A percentile compares a stretch with the other conserved stretches of the same genome.
Conservation (phyloP, 1,140 invertebrate species). For the Drosophila dunni region DNA sequence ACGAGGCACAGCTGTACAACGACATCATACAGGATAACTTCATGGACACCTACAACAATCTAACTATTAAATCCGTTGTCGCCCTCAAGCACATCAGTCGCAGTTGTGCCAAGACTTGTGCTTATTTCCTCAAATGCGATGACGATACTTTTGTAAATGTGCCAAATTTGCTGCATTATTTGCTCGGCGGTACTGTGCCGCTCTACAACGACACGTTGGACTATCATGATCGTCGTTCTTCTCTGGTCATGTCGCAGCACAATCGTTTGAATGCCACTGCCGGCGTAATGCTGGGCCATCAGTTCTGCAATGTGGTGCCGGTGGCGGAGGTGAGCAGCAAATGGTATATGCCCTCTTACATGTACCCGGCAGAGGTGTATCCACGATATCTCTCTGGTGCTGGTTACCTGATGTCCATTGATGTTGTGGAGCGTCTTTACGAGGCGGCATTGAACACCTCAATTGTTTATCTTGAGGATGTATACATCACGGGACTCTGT, state of each 20-base stretch:
- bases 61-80: conserved; percentile 95
- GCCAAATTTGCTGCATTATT: conserved; percentile 86
- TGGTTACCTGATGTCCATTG: conserved; percentile 92
- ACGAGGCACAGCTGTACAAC: conserved; percentile 79
- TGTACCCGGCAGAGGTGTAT: conserved; percentile 90
- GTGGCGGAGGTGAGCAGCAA: conserved; percentile 90
- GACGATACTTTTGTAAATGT: conserved; percentile 94
- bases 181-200: conserved; percentile 84
- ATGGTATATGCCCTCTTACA: conserved; percentile 93
- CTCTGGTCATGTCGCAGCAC: conserved; percentile 39
- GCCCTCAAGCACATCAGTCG: conserved; percentile 92
- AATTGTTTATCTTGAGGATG: conserved; percentile 93
- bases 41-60: conserved; percentile 95
- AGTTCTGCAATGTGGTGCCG: conserved; percentile 90
- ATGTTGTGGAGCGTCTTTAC: conserved; percentile 89
- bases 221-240: conserved; percentile 64
- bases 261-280: conserved; percentile 73
- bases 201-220: conserved; percentile 80
- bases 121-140: conserved; percentile 92
- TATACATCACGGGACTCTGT: conserved; percentile 91
- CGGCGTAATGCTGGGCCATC: conserved; percentile 88
- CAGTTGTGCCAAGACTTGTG: conserved; percentile 87
- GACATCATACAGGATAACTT: conserved; percentile 97
- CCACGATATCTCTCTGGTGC: conserved; percentile 94
- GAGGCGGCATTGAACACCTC: conserved; percentile 88